Conservation (phyloP, 2,113 vertebrate species). For the Neomonachus schauinslandi region DNA sequence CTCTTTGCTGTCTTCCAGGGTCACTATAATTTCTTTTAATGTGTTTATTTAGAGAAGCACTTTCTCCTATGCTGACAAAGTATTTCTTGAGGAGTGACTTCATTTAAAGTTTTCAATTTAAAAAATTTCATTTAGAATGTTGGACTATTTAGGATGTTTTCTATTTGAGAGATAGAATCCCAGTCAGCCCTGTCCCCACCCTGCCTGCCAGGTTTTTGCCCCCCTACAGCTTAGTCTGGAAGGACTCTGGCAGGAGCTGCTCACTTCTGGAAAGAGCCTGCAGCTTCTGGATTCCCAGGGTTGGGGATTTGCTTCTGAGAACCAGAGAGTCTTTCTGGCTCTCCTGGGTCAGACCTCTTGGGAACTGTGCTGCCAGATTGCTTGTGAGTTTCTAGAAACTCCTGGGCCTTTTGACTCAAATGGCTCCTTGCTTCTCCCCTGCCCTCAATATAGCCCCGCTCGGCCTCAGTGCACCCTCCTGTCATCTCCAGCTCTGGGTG, state of each 20-base stretch:
- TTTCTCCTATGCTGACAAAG: constrained; percentile 27
- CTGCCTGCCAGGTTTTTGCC: background rate
- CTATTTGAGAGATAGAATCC: background rate
- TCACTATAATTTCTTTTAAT: background rate
- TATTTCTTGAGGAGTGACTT: background rate
- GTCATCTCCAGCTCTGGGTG: background rate
- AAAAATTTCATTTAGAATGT: background rate
- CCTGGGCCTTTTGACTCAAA: background rate
- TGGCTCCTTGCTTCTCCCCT: background rate
- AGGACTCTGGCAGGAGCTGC: background rate
- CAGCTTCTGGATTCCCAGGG: background rate
- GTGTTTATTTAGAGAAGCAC: background rate
- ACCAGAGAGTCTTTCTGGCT: background rate
- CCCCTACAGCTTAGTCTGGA: background rate
- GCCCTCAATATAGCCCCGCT: too few relatives aligned
- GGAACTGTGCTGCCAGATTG: background rate
- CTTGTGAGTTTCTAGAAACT: background rate
- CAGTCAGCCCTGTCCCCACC: background rate
- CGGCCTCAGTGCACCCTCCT: too few relatives aligned
- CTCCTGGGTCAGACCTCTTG: background rate
- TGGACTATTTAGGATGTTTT: background rate
- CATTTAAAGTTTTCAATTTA: background rate
- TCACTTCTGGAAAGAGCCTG: background rate
- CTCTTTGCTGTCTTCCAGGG: background rate
- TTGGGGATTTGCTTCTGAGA: background rate